Conservation (phyloP, 2,888 invertebrate species). For the Mythimna lalbum region DNA sequence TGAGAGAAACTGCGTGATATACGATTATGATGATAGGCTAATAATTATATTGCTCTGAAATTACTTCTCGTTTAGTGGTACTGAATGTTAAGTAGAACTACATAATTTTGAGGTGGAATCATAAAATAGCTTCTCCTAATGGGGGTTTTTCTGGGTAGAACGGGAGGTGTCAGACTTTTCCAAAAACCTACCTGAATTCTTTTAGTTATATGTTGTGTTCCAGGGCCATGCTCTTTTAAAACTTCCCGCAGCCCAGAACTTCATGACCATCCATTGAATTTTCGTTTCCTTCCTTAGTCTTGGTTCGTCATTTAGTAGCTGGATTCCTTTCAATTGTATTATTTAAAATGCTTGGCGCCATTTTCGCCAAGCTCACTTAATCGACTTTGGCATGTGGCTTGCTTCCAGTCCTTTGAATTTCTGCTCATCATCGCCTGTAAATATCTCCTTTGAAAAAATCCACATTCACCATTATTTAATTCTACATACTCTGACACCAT, state of each 20-base stretch:
- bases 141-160: no score
- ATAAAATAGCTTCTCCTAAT: no score
- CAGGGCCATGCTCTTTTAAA: no score
- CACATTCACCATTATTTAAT: neutral
- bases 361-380: no score
- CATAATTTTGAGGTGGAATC: no score
- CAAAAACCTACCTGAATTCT: no score
- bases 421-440: neutral
- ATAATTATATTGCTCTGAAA: constrained; percentile 29
- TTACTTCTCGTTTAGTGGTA: neutral
- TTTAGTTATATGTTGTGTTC: no score
- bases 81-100: no score
- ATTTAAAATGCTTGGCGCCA: neutral
- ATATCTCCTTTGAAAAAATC: neutral
- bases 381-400: neutral
- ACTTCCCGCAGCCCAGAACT: neutral
- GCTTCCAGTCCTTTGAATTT: neutral
- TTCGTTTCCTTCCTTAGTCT: neutral
- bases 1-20: constrained; percentile 11
- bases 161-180: no score
- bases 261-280: neutral
- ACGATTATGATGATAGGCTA: constrained; percentile 2
- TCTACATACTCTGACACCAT: neutral
- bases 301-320: neutral
- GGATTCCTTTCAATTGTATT: neutral